phyloP scores from a whole-genome alignment of 2,888 invertebrate species.

The Syritta pipiens region DNA sequence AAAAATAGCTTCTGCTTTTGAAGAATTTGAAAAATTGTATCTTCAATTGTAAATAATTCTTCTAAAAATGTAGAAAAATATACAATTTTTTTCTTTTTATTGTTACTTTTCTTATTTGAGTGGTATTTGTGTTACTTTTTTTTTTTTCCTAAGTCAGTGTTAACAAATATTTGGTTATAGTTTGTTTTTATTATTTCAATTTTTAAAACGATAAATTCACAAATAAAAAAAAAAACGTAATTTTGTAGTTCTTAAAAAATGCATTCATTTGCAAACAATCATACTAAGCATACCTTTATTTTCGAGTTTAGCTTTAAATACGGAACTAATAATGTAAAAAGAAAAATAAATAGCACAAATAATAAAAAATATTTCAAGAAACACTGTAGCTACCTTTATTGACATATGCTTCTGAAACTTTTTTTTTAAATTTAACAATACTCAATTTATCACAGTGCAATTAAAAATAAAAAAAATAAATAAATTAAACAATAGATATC shows the following conservation, averaged over 20 bases:
- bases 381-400: too few species aligned
- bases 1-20: too few species aligned
- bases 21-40: not conserved
- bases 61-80: slow-evolving; percentile 64
- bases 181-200: slow-evolving; percentile 21
- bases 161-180: not conserved
- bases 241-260: too few species aligned
- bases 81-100: slow-evolving; percentile 38
- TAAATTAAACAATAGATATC: not conserved
- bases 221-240: too few species aligned
- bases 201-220: slow-evolving; percentile 1
- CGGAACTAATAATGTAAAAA: too few species aligned
- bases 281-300: too few species aligned
- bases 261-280: too few species aligned
- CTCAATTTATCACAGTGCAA: slow-evolving; percentile 47
- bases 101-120: not conserved
- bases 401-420: too few species aligned
- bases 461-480: slow-evolving; percentile 10
- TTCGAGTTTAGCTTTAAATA: too few species aligned
- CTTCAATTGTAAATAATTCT: slow-evolving; percentile 36
- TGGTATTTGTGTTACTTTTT: not conserved
- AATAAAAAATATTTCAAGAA: too few species aligned
- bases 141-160: not conserved
- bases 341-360: too few species aligned
- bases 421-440: not conserved